phyloP scores from a whole-genome alignment of 2,888 invertebrate genomes.

The Papilio gigon region DNA sequence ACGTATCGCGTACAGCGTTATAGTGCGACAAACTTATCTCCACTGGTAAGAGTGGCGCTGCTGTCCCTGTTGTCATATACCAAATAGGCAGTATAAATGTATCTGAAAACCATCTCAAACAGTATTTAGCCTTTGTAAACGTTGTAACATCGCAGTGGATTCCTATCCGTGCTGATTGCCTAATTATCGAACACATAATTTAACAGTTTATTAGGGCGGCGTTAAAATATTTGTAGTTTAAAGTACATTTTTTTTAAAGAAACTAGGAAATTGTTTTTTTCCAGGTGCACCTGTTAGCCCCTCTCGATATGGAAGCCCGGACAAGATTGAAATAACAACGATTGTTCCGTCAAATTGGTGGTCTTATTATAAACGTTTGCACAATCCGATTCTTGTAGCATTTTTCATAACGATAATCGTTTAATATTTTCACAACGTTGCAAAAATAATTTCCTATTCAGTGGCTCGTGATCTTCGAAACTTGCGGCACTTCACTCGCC shows the following conservation, averaged over 20 bases:
- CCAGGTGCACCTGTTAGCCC: too few species aligned
- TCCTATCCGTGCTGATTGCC: neutral
- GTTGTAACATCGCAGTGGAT: neutral
- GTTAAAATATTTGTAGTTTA: too few species aligned
- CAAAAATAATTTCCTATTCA: slow-evolving; percentile 42
- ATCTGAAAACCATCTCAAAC: too few species aligned
- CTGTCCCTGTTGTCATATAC: too few species aligned
- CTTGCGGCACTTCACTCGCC: slow-evolving; percentile 42
- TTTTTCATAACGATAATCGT: slow-evolving; percentile 31
- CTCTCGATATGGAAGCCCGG: too few species aligned
- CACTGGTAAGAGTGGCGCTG: too few species aligned
- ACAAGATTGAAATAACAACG: neutral
- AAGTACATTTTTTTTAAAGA: too few species aligned
- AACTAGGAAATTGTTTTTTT: too few species aligned
- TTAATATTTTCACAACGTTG: slow-evolving; percentile 42
- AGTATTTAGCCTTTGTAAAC: neutral
- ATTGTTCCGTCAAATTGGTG: neutral
- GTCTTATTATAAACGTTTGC: slow-evolving; percentile 4
- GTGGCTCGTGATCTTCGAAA: slow-evolving; percentile 42
- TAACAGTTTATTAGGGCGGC: neutral
- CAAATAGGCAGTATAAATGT: too few species aligned
- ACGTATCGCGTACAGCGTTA: too few species aligned
- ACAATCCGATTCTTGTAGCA: slow-evolving; percentile 16
- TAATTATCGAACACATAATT: neutral
- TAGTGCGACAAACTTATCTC: too few species aligned